Percentiles rank a stretch among this genome's conserved stretches.
Evolutionary conservation across 2,113 vertebrate genomes (phyloP).

Genomic region (Hylia prasina): DNA sequence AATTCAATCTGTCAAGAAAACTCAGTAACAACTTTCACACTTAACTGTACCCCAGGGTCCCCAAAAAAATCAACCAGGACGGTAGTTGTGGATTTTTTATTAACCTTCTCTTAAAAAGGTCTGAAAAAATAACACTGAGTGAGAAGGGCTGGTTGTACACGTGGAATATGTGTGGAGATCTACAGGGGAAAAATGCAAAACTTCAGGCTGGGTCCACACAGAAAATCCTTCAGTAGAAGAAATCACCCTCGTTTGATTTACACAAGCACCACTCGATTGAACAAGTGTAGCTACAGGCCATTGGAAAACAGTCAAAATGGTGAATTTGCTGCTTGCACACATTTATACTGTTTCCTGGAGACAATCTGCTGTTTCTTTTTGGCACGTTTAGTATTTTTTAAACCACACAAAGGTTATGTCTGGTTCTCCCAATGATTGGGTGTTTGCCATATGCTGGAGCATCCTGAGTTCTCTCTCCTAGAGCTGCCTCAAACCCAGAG

Average conservation of each 20-base stretch:
- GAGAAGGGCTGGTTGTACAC: background rate
- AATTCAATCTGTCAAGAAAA: constrained; percentile 47
- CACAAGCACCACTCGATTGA: constrained; percentile 37
- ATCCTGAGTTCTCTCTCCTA: background rate
- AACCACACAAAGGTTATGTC: background rate
- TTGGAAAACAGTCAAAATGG: constrained; percentile 63
- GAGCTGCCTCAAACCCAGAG: background rate
- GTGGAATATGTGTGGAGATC: background rate
- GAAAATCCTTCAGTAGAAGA: background rate
- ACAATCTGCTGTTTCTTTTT: constrained; percentile 36
- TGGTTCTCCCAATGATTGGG: background rate
- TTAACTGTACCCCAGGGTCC: constrained; percentile 29
- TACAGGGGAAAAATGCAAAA: background rate
- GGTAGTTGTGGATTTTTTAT: background rate
- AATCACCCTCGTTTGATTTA: constrained; percentile 58
- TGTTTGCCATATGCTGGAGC: background rate
- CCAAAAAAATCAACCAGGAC: background rate
- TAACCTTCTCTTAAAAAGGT: constrained; percentile 4
- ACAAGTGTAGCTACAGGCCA: constrained; percentile 59
- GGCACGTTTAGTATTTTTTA: background rate
- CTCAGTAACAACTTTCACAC: constrained; percentile 17
- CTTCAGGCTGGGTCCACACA: background rate
- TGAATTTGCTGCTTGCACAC: constrained; percentile 22
- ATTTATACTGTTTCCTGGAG: constrained; percentile 18
- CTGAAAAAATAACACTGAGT: background rate